Conservation (phyloP, 2,888 invertebrate species). For the Tetragonisca angustula region DNA sequence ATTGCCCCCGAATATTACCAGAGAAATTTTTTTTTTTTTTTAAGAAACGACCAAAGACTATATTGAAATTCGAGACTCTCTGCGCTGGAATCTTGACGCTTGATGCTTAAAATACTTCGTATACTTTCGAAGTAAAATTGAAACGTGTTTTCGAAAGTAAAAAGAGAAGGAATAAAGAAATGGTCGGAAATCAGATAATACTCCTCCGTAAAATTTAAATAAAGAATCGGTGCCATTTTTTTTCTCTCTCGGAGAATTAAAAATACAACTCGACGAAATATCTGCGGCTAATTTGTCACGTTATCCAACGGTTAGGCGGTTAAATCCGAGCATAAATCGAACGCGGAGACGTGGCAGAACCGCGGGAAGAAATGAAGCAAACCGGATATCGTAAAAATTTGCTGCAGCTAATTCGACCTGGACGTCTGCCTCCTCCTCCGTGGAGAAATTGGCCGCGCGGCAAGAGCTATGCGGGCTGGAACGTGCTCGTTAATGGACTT, state of each 20-base stretch:
- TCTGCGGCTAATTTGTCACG: neutral
- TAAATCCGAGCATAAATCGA: conserved; percentile 42
- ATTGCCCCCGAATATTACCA: neutral
- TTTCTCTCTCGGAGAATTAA: no score
- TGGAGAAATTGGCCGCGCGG: conserved; percentile 51
- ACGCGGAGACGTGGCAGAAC: conserved; percentile 32
- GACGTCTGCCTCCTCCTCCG: conserved; percentile 10
- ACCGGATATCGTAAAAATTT: conserved; percentile 58
- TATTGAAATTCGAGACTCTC: no score
- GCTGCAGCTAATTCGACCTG: conserved; percentile 30
- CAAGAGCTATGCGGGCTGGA: conserved; percentile 12
- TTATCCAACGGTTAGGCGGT: neutral
- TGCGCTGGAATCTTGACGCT: no score
- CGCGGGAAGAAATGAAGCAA: conserved; percentile 31
- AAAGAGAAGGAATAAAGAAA: neutral
- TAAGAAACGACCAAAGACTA: neutral
- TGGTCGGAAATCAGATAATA: neutral
- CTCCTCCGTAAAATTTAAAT: neutral
- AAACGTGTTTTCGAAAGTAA: neutral
- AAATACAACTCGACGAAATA: neutral
- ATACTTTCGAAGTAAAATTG: neutral
- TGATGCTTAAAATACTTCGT: no score
- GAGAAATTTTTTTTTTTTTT: neutral
- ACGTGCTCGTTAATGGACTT: conserved; percentile 63
- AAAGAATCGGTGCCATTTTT: neutral